These are phyloP conservation scores for Andrena trimmerana DNA, from an alignment of 2,888 invertebrate genomes.

Conservation along the genomic window DNA sequence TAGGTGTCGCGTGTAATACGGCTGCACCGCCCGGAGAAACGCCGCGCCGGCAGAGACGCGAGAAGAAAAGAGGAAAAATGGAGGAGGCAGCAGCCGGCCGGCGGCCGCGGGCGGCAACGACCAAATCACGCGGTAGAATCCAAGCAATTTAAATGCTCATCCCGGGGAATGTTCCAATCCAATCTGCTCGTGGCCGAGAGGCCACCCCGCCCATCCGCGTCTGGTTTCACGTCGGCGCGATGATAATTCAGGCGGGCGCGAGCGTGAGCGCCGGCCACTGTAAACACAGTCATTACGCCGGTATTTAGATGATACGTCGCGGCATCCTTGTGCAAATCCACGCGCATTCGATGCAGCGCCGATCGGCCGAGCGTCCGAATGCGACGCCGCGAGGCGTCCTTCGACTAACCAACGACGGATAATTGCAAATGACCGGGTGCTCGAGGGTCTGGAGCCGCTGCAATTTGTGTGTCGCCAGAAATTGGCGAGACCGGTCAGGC, in stretches of 20 bases:
- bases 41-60: conserved; percentile 15
- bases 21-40: conserved; percentile 49
- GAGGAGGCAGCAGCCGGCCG: not conserved
- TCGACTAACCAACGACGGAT: not conserved
- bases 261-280: conserved; percentile 41
- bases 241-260: conserved; percentile 73
- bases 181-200: conserved; percentile 63
- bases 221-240: conserved; percentile 51
- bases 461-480: conserved; percentile 24
- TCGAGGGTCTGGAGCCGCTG: conserved; percentile 3
- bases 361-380: conserved; percentile 35
- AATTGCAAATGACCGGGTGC: conserved; percentile 26
- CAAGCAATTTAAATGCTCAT: conserved; percentile 69
- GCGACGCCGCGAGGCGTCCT: conserved; percentile 10
- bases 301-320: conserved; percentile 62
- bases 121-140: conserved; percentile 55
- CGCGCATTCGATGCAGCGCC: conserved; percentile 51
- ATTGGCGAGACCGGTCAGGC: conserved; percentile 10
- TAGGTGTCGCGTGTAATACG: conserved; percentile 66
- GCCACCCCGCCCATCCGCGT: conserved; percentile 62
- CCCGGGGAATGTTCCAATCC: conserved; percentile 73
- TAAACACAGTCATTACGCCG: conserved; percentile 66
- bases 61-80: conserved; percentile 13
- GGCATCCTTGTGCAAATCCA: conserved; percentile 30
- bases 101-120: not conserved